Evolutionary conservation across 2,797 vertebrate species (phyloP), one percentile per base, ranked within the genome.

Genomic region (Pelobates cultripes): DNA sequence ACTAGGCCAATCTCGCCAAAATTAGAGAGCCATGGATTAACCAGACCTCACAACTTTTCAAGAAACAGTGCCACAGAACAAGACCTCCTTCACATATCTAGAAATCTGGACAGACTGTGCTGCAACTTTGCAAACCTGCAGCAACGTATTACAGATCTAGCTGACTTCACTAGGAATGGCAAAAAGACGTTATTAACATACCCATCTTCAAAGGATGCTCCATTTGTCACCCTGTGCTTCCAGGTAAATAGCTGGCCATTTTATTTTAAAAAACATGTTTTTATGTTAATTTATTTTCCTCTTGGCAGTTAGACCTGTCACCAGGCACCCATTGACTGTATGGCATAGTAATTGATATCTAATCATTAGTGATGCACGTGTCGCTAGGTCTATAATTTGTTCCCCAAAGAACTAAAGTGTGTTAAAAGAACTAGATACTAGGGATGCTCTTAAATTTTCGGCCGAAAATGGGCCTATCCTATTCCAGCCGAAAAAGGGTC

Each of bases 21-120:
- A 84, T 88, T 85, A 2, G 88, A 89, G 86, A 87, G 87, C 79
- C 86, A 0, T 1, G 14, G 82, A 43, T 84, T 86, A 43, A 83
- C 86, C 70, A 93, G 94, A 61, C 68, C 83, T 70, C 66, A 88
- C 0, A 82, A 63, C n/a, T 87, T 89, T 72, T 90, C 90, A 1
- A 89, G 90, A 85, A 85, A 72, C 67, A 76, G 88, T 17, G 78
- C 87, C 42, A 86, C 86, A 75, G 93, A 93, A 69, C 89, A 88
- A 75, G 89, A 87, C 80, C 82, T 92, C 77, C 94, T 93, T 83
- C 95, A 95, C 83, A 92, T 96, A 4, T 90, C 93, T 5, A 91
- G 90, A 73, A 96, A 96, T 90, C 90, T 96, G 92, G 96, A 97
- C 78, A 91, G 92, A 86, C 89, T 97, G 61, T 96, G 95, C 41